These are phyloP conservation scores for Eubucco bourcierii DNA, from an alignment of 2,113 vertebrate species.

Conservation along the genomic window DNA sequence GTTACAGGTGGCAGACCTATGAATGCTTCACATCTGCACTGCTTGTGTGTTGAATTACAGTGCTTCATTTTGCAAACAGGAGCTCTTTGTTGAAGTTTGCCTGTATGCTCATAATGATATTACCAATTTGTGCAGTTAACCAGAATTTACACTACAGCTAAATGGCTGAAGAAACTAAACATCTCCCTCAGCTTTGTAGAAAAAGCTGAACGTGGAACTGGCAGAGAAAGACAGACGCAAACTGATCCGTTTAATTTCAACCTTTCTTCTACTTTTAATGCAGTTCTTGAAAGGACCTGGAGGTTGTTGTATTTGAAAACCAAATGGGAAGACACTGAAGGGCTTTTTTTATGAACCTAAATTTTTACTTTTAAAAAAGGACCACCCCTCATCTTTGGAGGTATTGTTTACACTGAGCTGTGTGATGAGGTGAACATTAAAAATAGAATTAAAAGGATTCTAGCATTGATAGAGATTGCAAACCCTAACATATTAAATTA, in stretches of 20 bases:
- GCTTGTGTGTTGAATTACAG: constrained; percentile 28
- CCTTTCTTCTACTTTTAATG: not conserved
- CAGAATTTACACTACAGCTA: constrained; percentile 39
- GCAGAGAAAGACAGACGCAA: not conserved
- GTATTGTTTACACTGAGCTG: constrained; percentile 53
- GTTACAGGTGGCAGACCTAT: constrained; percentile 20
- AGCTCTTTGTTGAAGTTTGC: not conserved
- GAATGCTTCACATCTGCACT: constrained; percentile 24
- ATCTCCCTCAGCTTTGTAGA: not conserved
- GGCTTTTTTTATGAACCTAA: not conserved
- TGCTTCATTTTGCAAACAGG: constrained; percentile 22
- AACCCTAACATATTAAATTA: constrained; percentile 63
- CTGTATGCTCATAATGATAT: constrained; percentile 34
- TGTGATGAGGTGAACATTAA: constrained; percentile 63
- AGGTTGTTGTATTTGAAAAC: not conserved
- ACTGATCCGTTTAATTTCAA: constrained; percentile 39
- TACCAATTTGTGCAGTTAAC: constrained; percentile 31
- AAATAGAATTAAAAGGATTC: constrained; percentile 68
- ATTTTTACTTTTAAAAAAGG: constrained; percentile 48
- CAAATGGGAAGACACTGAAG: not conserved
- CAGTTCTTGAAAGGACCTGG: constrained; percentile 13
- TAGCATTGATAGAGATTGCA: constrained; percentile 41
- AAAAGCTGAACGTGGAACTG: constrained; percentile 45
- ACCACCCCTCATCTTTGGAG: constrained; percentile 39
- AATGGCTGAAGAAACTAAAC: constrained; percentile 38